Conservation (phyloP, 2,888 invertebrate genomes). For the Lasioglossum lativentre region DNA sequence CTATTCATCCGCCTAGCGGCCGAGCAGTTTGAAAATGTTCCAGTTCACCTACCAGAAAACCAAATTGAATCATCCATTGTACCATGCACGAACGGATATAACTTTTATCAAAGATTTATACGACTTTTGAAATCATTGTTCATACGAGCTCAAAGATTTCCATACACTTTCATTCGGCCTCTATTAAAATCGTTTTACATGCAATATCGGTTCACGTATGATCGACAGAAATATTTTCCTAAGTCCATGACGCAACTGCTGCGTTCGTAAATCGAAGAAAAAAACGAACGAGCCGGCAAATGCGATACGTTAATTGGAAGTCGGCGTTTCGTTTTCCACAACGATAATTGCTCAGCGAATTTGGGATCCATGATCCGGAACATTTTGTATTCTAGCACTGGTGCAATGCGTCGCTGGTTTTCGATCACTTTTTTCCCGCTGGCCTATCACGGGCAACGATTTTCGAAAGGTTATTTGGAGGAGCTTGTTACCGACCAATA, state of each 20-base stretch:
- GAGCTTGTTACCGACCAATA: constrained; percentile 23
- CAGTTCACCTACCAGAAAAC: not conserved
- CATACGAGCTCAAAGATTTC: not conserved
- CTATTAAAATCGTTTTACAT: not conserved
- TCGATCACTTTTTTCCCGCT: constrained; percentile 20
- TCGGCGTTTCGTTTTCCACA: constrained; percentile 59
- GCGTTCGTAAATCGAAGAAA: constrained; percentile 32
- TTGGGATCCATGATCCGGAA: constrained; percentile 50
- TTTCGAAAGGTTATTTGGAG: constrained; percentile 22
- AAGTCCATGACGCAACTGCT: not conserved
- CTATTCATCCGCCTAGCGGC: not conserved
- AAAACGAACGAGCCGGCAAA: constrained; percentile 38
- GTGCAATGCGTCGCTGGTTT: constrained; percentile 24
- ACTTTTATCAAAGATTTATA: not conserved
- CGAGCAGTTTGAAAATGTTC: not conserved
- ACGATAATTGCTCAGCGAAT: constrained; percentile 64
- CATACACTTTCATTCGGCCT: not conserved
- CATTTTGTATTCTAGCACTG: constrained; percentile 41
- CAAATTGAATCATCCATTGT: not conserved
- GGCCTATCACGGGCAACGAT: constrained; percentile 5
- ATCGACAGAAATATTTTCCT: not conserved
- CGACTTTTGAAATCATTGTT: not conserved
- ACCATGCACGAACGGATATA: not conserved
- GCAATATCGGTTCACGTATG: not conserved
- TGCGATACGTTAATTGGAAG: constrained; percentile 64